Percentiles rank a stretch among this genome's conserved stretches.
Evolutionary conservation across 1,140 invertebrate genomes (phyloP).

Genomic region (Pachypeltis micranthus): DNA sequence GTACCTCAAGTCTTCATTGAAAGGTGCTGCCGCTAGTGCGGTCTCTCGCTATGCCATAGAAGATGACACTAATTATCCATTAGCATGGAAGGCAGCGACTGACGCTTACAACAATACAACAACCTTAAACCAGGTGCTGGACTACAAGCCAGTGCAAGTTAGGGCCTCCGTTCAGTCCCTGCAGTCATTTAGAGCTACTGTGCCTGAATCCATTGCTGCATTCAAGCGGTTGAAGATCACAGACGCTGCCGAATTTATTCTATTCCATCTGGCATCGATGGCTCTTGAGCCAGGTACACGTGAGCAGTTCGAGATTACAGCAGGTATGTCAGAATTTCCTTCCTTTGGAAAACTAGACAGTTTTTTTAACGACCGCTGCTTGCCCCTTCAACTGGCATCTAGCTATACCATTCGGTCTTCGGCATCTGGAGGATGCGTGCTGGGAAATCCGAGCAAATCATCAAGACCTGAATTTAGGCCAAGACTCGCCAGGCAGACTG

Average conservation of each 20-base stretch:
- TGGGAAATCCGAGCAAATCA: too few species aligned
- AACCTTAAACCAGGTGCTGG: not conserved
- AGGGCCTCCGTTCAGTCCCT: not conserved
- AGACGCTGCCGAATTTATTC: not conserved
- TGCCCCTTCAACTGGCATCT: not conserved
- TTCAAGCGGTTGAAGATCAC: slow-evolving; percentile 5
- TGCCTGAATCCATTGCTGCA: not conserved
- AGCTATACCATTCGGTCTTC: too few species aligned
- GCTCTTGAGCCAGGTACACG: not conserved
- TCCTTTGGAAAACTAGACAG: not conserved
- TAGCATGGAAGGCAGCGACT: not conserved
- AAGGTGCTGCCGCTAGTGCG: not conserved
- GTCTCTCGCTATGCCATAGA: not conserved
- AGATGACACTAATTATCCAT: not conserved
- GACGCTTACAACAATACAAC: slow-evolving; percentile 6
- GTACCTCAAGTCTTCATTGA: not conserved
- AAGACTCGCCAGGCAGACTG: too few species aligned
- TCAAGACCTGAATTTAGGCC: too few species aligned
- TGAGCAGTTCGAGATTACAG: not conserved
- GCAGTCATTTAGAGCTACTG: not conserved
- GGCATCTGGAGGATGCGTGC: too few species aligned
- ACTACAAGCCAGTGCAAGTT: not conserved
- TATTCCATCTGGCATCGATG: not conserved
- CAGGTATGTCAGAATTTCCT: not conserved
- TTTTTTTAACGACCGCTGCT: not conserved